Conservation (phyloP, 2,888 invertebrate genomes). For the Perizoma affinitatum region DNA sequence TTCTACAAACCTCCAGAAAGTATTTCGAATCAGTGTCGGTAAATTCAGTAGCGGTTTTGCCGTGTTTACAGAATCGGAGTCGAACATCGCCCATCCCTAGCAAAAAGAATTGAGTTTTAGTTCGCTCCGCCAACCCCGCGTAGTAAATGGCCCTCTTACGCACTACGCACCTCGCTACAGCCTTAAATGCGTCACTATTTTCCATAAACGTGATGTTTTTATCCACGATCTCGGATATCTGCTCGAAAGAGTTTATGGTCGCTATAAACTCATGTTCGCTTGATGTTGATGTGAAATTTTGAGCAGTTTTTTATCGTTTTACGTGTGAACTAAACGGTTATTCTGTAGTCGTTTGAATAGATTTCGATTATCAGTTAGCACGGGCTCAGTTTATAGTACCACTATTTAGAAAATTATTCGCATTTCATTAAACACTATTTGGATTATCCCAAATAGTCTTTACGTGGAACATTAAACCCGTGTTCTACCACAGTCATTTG, state of each 20-base stretch:
- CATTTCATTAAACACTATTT: too few species aligned
- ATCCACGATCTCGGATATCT: conserved; percentile 54
- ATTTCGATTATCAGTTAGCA: conserved; percentile 22
- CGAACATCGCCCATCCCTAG: conserved; percentile 14
- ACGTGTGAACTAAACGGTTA: conserved; percentile 29
- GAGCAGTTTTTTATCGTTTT: conserved; percentile 31
- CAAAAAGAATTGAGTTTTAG: conserved; percentile 60
- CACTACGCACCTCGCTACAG: conserved; percentile 53
- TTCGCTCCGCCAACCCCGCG: conserved; percentile 51
- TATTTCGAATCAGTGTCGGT: too few species aligned
- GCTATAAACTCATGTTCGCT: conserved; percentile 38
- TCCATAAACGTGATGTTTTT: conserved; percentile 62
- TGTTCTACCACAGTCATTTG: background rate
- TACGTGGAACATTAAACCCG: background rate
- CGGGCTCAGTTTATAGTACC: background rate
- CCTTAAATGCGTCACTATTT: conserved; percentile 61
- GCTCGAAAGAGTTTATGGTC: conserved; percentile 45
- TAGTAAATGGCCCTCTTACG: conserved; percentile 56
- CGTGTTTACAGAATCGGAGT: conserved; percentile 1
- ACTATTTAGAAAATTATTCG: too few species aligned
- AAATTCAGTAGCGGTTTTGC: too few species aligned
- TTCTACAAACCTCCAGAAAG: too few species aligned
- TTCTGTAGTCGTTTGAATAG: conserved; percentile 28
- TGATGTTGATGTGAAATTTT: conserved; percentile 33
- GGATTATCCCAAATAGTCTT: background rate